Evolutionary conservation across 2,797 vertebrate species (phyloP).

Genomic region (Ambastaia sidthimunki): DNA sequence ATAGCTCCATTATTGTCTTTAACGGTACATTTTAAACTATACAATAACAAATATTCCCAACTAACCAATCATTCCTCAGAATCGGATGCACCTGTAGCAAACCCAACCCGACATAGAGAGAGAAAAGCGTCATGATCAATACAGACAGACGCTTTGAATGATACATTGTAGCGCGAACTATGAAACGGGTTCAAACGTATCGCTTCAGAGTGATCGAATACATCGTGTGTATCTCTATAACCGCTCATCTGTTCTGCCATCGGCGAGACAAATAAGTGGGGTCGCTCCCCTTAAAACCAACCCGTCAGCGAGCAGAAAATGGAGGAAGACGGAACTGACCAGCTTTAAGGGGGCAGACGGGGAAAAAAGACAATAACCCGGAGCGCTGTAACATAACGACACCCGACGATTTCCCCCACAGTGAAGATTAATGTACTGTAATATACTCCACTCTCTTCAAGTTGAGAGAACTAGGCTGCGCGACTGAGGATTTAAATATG

Average conservation of each 20-base stretch:
- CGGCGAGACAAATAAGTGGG: constrained; percentile 61
- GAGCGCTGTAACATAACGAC: constrained; percentile 26
- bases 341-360: constrained; percentile 80
- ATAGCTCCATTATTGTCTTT: too few species aligned
- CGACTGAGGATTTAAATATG: background rate
- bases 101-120: background rate
- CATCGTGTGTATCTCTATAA: constrained; percentile 47
- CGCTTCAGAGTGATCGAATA: background rate
- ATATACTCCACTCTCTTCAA: constrained; percentile 69
- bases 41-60: background rate
- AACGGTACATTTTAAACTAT: too few species aligned
- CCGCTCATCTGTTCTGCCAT: constrained; percentile 9
- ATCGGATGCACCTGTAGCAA: constrained; percentile 37
- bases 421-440: constrained; percentile 37
- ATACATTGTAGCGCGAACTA: background rate
- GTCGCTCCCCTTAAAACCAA: constrained; percentile 51
- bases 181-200: constrained; percentile 4
- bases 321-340: constrained; percentile 86
- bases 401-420: constrained; percentile 54
- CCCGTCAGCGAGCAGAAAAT: constrained; percentile 77
- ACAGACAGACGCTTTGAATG: constrained; percentile 3
- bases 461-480: constrained; percentile 56
- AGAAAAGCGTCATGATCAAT: constrained; percentile 10
- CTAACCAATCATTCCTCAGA: constrained; percentile 20
- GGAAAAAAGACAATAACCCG: constrained; percentile 65